phyloP scores from a whole-genome alignment of 2,888 invertebrate genomes.

The Pyrrhosoma nymphula region DNA sequence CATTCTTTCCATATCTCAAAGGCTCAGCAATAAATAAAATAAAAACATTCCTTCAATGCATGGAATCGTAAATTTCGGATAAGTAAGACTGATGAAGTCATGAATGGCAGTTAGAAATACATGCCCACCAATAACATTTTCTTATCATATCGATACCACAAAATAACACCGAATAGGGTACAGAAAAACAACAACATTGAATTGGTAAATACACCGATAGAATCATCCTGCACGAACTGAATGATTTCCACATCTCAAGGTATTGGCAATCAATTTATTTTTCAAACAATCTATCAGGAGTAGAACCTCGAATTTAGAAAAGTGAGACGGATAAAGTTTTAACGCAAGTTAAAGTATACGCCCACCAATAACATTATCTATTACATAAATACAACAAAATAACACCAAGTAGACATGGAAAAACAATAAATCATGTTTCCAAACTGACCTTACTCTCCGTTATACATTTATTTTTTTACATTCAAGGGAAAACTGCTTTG shows the following conservation, averaged over 20 bases:
- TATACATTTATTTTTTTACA: slow-evolving; percentile 23
- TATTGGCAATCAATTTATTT: too few species aligned
- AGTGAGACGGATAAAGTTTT: background rate
- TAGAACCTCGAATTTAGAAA: background rate
- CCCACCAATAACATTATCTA: background rate
- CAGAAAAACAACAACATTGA: background rate
- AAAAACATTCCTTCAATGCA: background rate
- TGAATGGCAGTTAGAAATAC: background rate
- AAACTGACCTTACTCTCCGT: slow-evolving; percentile 7
- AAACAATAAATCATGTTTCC: background rate
- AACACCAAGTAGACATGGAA: background rate
- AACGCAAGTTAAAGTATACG: background rate
- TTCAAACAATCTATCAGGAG: background rate
- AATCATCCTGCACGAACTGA: too few species aligned
- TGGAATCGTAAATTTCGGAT: background rate
- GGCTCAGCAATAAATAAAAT: background rate
- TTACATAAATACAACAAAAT: background rate
- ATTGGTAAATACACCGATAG: too few species aligned
- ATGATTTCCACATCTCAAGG: too few species aligned
- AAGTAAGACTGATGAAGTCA: background rate
- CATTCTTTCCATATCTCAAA: background rate
- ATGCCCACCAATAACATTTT: too few species aligned
- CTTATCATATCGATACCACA: background rate
- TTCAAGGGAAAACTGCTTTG: background rate
- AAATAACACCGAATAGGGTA: background rate